phyloP scores from a whole-genome alignment of 2,888 invertebrate genomes.

The Alsophila aescularia region DNA sequence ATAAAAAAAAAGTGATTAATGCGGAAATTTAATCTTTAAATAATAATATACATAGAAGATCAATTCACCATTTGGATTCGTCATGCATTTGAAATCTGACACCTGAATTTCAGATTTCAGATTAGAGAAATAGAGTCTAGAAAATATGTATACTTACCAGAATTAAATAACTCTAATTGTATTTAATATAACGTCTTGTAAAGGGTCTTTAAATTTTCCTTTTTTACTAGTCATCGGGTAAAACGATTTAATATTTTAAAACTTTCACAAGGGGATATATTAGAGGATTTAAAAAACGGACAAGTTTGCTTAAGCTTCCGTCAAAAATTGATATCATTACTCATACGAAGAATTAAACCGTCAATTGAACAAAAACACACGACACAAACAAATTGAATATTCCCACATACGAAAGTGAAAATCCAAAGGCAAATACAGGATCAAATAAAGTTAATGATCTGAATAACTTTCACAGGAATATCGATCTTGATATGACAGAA shows the following conservation, averaged over 20 bases:
- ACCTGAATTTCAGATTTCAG: not conserved
- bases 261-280: not conserved
- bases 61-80: constrained; percentile 9
- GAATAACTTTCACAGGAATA: constrained; percentile 38
- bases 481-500: constrained; percentile 39
- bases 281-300: constrained; percentile 26
- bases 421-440: constrained; percentile 78
- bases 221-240: not conserved
- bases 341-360: constrained; percentile 73
- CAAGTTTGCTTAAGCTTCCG: constrained; percentile 55
- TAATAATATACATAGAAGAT: constrained; percentile 33
- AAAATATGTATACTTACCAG: not conserved
- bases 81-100: not conserved
- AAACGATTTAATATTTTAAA: not conserved
- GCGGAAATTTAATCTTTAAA: constrained; percentile 39
- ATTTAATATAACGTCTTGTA: no score
- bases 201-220: not conserved
- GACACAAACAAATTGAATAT: constrained; percentile 81
- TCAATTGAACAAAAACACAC: constrained; percentile 82
- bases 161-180: not conserved
- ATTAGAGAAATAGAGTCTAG: not conserved
- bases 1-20: constrained; percentile 56
- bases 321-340: constrained; percentile 70
- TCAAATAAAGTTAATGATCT: constrained; percentile 73
- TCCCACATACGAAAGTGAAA: constrained; percentile 83